Percentiles rank a stretch among this genome's conserved stretches.
These are phyloP conservation scores for Cettia cetti DNA, from an alignment of 2,113 vertebrate species.

Conservation along the genomic window DNA sequence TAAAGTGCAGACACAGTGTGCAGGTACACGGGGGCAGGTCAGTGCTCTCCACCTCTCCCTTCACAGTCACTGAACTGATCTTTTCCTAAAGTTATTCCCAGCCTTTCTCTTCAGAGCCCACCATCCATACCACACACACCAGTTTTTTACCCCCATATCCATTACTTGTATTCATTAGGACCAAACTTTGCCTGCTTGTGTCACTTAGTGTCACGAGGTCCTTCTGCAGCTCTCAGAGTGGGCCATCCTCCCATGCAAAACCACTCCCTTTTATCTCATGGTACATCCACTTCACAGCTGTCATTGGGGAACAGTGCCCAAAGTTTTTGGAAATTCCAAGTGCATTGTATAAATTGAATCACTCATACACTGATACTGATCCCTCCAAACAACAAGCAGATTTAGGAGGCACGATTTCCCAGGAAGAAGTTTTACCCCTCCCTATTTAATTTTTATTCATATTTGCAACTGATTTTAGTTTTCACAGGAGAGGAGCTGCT, in stretches of 20 bases:
- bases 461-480: background rate
- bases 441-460: background rate
- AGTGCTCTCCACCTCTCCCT: background rate
- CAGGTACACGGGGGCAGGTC: background rate
- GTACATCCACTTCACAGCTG: background rate
- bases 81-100: background rate
- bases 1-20: background rate
- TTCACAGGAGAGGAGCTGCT: conserved; percentile 12
- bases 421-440: background rate
- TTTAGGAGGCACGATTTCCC: background rate
- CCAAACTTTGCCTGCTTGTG: background rate
- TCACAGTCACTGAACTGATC: background rate
- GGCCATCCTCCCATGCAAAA: background rate
- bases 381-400: background rate
- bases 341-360: background rate
- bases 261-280: background rate
- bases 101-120: background rate
- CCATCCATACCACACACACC: no score
- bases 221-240: background rate
- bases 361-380: background rate
- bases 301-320: background rate
- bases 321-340: background rate
- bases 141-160: background rate
- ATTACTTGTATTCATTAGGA: background rate
- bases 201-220: background rate